These are phyloP conservation scores for Serinus canaria DNA, from an alignment of 2,113 vertebrate species.

Conservation along the genomic window DNA sequence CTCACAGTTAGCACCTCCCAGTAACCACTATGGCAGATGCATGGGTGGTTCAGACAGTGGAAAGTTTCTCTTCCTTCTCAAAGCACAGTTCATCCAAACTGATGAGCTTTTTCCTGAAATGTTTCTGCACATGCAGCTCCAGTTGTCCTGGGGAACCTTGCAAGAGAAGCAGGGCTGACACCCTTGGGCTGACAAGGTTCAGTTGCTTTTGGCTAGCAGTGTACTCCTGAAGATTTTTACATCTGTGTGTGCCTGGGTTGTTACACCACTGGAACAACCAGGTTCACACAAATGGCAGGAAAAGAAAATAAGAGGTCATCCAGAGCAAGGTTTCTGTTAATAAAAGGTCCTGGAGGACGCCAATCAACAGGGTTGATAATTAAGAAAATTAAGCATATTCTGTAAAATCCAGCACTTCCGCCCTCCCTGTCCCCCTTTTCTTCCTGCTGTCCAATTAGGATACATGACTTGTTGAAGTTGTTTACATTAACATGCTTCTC, in stretches of 20 bases:
- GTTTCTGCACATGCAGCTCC: background rate
- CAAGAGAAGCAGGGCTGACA: background rate
- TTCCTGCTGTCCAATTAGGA: background rate
- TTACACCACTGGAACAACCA: background rate
- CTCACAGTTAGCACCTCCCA: background rate
- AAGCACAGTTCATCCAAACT: background rate
- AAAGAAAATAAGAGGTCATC: background rate
- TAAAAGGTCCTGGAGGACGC: background rate
- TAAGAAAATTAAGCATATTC: background rate
- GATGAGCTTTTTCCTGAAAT: background rate
- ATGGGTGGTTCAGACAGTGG: background rate
- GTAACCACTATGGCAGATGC: background rate
- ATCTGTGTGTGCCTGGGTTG: background rate
- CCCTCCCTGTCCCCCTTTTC: rapidly evolving
- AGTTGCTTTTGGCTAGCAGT: background rate
- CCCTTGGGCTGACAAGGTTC: background rate
- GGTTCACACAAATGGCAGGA: background rate
- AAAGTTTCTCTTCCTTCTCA: background rate
- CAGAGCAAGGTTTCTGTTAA: background rate
- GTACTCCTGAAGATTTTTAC: background rate
- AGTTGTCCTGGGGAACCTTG: background rate
- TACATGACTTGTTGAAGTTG: background rate
- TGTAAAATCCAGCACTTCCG: background rate
- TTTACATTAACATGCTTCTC: slow-evolving; percentile 8
- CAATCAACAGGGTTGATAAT: background rate